Evolutionary conservation across 2,113 vertebrate genomes (phyloP), one percentile per base, ranked within the genome.

Genomic region (Scortum barcoo): DNA sequence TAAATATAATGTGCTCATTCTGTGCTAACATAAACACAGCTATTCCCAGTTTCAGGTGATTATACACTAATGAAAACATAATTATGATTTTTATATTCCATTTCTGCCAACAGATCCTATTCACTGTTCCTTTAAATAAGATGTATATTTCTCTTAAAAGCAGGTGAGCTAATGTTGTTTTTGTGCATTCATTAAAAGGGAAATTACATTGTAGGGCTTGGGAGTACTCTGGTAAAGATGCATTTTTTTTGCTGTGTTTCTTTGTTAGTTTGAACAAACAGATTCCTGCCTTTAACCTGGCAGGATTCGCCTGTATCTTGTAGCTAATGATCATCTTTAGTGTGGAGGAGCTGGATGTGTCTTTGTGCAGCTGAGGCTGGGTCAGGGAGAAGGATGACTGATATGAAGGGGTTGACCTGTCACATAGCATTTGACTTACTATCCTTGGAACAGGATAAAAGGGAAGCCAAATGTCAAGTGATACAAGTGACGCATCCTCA

Each of bases 401-500:
- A 93, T 93, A 92, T 85, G 89, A 90, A 88, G 90, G 86, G 93
- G 84, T 73, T 90, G 90, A 92, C 93, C 92, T 94, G 93, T 94
- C 94, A 94, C 88, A 90, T 75, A 90, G 89, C 91, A 94, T 95
- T 93, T 94, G 90, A 89, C 89, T 93, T 93, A 88, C 85, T 82
- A 90, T 92, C 90, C 90, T 91, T 93, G 92, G 88, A 93, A 94
- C 82, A 81, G 91, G 90, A 94, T 93, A 91, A 94, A 93, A 93
- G 89, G 83, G 76, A 76, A 92, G 83, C 87, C 86, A 95, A 95
- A 95, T 95, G 94, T 95, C 94, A 95, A 94, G 90, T 91, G 92
- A 93, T 94, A 90, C 89, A 86, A 92, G 91, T 92, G 89, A 92
- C 72, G 86, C 88, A 91, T 89, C 86, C 80, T 87, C 78, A 86